These are phyloP conservation scores for Mastomys natalensis DNA, from an alignment of 2,113 vertebrate genomes.

Conservation along the genomic window DNA sequence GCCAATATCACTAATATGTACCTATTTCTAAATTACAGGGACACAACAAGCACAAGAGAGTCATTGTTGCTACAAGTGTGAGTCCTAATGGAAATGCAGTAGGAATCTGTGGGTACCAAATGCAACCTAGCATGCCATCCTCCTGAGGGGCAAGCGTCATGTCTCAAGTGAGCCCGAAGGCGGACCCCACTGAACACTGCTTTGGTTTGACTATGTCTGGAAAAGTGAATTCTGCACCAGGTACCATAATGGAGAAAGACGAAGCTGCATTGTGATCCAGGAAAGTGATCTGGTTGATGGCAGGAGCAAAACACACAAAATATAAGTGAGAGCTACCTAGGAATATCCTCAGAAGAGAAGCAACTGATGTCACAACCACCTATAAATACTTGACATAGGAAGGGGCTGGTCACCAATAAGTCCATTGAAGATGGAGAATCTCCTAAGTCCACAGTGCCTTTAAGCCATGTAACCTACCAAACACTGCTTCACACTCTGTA, in stretches of 20 bases:
- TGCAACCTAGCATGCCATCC: neutral
- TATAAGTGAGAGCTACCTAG: neutral
- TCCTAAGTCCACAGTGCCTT: neutral
- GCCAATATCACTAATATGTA: neutral
- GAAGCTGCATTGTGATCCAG: neutral
- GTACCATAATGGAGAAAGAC: neutral
- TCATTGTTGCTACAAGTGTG: neutral
- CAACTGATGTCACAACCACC: neutral
- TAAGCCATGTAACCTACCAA: neutral
- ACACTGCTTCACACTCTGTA: neutral
- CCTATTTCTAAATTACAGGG: neutral
- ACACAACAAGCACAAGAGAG: neutral
- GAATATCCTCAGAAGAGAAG: neutral
- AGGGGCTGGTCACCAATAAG: neutral
- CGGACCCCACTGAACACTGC: neutral
- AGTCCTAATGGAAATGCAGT: neutral
- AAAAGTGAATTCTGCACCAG: neutral
- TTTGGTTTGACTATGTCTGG: neutral
- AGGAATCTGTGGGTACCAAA: neutral
- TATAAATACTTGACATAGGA: neutral
- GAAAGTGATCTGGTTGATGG: neutral
- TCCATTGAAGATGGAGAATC: neutral
- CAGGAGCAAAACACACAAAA: neutral
- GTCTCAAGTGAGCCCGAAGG: neutral
- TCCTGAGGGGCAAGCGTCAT: neutral